Conservation (phyloP, 2,888 invertebrate species). For the Nowickia ferox region DNA sequence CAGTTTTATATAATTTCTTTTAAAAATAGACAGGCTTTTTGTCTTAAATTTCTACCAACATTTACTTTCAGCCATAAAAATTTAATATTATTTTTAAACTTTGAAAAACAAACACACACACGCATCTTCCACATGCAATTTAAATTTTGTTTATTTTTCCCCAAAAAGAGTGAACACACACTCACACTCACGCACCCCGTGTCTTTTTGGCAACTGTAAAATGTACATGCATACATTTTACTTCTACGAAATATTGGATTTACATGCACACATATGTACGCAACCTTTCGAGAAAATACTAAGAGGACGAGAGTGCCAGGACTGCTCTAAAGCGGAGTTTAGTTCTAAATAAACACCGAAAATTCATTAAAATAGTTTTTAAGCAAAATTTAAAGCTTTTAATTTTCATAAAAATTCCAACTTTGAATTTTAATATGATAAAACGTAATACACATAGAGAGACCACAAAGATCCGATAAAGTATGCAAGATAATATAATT, state of each 20-base stretch:
- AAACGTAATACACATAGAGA: too few relatives aligned
- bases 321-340: too few relatives aligned
- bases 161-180: not conserved
- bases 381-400: too few relatives aligned
- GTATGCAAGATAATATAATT: too few relatives aligned
- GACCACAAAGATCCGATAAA: too few relatives aligned
- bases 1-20: too few relatives aligned
- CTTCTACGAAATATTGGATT: not conserved
- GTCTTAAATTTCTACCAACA: not conserved
- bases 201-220: conserved; percentile 36
- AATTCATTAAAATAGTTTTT: too few relatives aligned
- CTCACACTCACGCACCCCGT: conserved; percentile 14
- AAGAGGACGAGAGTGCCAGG: not conserved
- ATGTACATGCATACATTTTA: not conserved
- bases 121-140: conserved; percentile 10
- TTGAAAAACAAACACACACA: not conserved
- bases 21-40: too few relatives aligned
- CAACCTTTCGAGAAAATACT: not conserved
- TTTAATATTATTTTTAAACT: conserved; percentile 9
- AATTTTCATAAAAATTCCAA: too few relatives aligned
- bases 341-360: too few relatives aligned
- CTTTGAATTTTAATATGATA: too few relatives aligned
- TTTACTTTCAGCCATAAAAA: conserved; percentile 1
- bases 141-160: conserved; percentile 27
- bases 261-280: not conserved